phyloP scores from a whole-genome alignment of 2,888 invertebrate genomes.

The Drosophila formosana region DNA sequence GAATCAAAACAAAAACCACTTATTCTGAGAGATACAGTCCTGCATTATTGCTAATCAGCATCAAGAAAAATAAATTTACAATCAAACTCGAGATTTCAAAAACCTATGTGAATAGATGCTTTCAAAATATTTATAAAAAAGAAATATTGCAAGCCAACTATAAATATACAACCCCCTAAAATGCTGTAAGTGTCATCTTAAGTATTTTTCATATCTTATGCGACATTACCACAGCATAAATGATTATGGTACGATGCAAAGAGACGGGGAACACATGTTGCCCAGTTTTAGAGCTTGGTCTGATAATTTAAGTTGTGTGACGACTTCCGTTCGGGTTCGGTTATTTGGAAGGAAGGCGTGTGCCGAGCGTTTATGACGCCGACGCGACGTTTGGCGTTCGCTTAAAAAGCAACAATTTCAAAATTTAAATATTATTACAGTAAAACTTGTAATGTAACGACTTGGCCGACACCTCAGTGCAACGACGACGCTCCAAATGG shows the following conservation, averaged over 20 bases:
- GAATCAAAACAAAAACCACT: no score
- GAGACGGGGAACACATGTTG: slow-evolving; percentile 13
- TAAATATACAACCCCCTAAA: background rate
- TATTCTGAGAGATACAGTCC: no score
- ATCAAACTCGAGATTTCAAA: no score
- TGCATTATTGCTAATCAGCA: no score
- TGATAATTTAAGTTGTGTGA: slow-evolving; percentile 19
- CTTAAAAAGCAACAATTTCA: slow-evolving; percentile 20
- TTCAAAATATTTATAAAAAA: background rate
- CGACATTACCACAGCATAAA: slow-evolving; percentile 8
- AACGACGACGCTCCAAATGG: slow-evolving; percentile 47
- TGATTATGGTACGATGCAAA: slow-evolving; percentile 1
- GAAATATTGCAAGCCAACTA: background rate
- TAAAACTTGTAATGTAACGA: slow-evolving; percentile 59
- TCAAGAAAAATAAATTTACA: no score
- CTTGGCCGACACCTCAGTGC: slow-evolving; percentile 59
- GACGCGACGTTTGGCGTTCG: slow-evolving; percentile 19
- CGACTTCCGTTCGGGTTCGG: slow-evolving; percentile 33
- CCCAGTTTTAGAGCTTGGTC: slow-evolving; percentile 14
- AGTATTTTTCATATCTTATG: background rate
- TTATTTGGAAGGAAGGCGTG: slow-evolving; percentile 17
- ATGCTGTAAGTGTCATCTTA: background rate
- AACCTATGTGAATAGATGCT: no score
- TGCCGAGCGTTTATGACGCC: slow-evolving; percentile 28
- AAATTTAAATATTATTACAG: slow-evolving; percentile 62